phyloP scores from a whole-genome alignment of 2,113 vertebrate species.

The Megaceryle maxima region DNA sequence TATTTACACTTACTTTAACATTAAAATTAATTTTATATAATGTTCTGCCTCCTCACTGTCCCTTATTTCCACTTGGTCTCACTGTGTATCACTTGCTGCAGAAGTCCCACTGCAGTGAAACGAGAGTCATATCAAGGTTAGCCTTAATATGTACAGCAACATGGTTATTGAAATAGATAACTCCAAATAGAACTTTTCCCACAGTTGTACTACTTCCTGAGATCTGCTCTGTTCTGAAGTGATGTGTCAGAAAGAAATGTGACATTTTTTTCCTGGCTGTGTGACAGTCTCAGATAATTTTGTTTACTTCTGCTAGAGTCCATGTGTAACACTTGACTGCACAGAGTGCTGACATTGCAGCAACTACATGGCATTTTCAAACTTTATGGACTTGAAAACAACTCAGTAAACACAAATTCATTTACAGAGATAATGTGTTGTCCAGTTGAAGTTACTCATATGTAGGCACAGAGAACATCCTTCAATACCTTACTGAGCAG shows the following conservation, averaged over 20 bases:
- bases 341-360: neutral
- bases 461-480: neutral
- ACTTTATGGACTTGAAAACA: slow-evolving; percentile 14
- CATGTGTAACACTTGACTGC: neutral
- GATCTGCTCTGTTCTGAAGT: neutral
- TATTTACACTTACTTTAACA: neutral
- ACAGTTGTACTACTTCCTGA: neutral
- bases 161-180: neutral
- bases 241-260: neutral
- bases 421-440: neutral
- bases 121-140: neutral
- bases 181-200: neutral
- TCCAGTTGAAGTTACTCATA: neutral
- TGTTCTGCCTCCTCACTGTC: neutral
- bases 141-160: neutral
- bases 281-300: neutral
- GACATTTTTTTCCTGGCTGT: neutral
- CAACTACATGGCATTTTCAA: neutral
- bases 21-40: neutral
- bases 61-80: neutral
- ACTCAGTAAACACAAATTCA: neutral
- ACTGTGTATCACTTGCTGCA: neutral
- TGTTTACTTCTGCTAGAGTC: neutral
- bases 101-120: neutral
- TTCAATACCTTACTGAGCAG: neutral